Evolutionary conservation across 2,797 vertebrate species (phyloP).

Genomic region (Erpetoichthys calabaricus): DNA sequence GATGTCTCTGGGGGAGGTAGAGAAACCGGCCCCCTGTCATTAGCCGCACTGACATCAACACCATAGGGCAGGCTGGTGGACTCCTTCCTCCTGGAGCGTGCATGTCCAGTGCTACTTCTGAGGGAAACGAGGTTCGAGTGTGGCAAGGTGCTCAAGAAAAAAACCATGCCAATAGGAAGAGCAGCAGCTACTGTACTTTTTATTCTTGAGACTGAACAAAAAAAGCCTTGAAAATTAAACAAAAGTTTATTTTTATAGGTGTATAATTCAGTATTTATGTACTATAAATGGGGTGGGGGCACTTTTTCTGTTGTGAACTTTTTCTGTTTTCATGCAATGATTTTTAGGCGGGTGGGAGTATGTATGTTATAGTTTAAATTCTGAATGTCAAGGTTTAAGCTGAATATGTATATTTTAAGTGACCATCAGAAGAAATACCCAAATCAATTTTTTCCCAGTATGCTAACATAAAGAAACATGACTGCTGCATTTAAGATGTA

Average conservation of each 20-base stretch:
- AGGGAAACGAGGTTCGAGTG: constrained; percentile 18
- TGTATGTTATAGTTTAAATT: neutral
- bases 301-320: too few relatives aligned
- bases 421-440: too few relatives aligned
- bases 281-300: constrained; percentile 17
- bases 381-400: too few relatives aligned
- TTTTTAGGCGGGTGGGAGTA: neutral
- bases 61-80: constrained; percentile 7
- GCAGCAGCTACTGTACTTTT: constrained; percentile 48
- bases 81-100: too few relatives aligned
- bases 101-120: constrained; percentile 19
- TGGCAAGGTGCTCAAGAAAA: constrained; percentile 34
- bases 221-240: constrained; percentile 39
- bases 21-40: constrained; percentile 21
- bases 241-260: constrained; percentile 68
- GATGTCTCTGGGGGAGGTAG: constrained; percentile 14
- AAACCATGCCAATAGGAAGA: too few relatives aligned
- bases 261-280: constrained; percentile 72
- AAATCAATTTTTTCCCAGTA: too few relatives aligned
- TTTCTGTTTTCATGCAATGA: neutral
- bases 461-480: too few relatives aligned
- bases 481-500: too few relatives aligned
- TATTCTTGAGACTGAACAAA: constrained; percentile 48
- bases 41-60: constrained; percentile 18
- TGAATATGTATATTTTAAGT: too few relatives aligned